Evolutionary conservation across 2,797 vertebrate species (phyloP).

Genomic region (Pampus argenteus): DNA sequence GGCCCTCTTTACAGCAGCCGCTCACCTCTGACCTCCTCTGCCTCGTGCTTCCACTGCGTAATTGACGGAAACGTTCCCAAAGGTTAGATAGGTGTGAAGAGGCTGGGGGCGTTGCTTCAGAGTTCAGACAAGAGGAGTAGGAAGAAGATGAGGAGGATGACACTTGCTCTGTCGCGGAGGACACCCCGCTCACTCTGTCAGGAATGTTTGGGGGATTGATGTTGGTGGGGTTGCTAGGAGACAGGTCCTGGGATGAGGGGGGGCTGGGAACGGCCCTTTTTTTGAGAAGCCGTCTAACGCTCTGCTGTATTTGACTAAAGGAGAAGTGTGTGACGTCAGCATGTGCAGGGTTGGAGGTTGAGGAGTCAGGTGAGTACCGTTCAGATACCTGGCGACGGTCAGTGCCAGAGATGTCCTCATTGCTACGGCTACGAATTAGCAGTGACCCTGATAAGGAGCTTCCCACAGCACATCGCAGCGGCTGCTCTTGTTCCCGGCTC

Average conservation of each 20-base stretch:
- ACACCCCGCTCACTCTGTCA: slow-evolving; percentile 67
- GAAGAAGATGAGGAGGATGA: slow-evolving; percentile 66
- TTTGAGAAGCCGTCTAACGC: slow-evolving; percentile 87
- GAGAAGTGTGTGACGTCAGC: slow-evolving; percentile 86
- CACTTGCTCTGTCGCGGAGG: slow-evolving; percentile 59
- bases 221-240: slow-evolving; percentile 53
- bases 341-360: slow-evolving; percentile 50
- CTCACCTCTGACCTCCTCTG: slow-evolving; percentile 81
- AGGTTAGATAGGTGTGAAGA: slow-evolving; percentile 52
- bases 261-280: slow-evolving; percentile 80
- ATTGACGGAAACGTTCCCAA: slow-evolving; percentile 61
- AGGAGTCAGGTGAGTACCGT: slow-evolving; percentile 76
- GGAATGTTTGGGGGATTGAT: slow-evolving; percentile 55
- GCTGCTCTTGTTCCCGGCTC: slow-evolving; percentile 79
- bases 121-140: slow-evolving; percentile 56
- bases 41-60: slow-evolving; percentile 82
- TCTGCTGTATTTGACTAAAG: slow-evolving; percentile 87
- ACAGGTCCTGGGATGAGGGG: slow-evolving; percentile 74
- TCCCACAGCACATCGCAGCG: slow-evolving; percentile 68
- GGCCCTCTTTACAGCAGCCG: slow-evolving; percentile 89
- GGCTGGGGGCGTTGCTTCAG: slow-evolving; percentile 46
- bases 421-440: slow-evolving; percentile 85
- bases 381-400: slow-evolving; percentile 66
- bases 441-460: slow-evolving; percentile 59
- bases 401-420: slow-evolving; percentile 81